phyloP scores from a whole-genome alignment of 2,113 vertebrate species.

The Ptilonorhynchus violaceus region DNA sequence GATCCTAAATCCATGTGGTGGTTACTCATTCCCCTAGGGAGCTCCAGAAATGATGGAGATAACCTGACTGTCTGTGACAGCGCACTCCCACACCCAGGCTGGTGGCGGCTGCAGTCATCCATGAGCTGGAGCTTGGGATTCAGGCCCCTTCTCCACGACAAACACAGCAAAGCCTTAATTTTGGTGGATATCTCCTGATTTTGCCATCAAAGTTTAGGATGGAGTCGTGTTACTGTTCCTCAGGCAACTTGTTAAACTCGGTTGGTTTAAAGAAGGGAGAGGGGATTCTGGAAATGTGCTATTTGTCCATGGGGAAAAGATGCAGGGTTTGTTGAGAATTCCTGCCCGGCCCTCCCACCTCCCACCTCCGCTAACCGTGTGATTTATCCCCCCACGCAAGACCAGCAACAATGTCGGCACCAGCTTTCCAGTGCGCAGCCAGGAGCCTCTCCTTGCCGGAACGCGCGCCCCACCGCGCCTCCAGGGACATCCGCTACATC shows the following conservation, averaged over 20 bases:
- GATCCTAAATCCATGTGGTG: not conserved
- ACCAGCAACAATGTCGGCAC: not conserved
- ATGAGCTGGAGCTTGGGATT: not conserved
- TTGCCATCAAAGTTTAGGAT: not conserved
- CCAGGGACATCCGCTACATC: slow-evolving; percentile 28
- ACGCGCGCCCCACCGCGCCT: not conserved
- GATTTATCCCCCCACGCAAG: not conserved
- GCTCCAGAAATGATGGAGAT: not conserved
- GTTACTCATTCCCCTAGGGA: not conserved
- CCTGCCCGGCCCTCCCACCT: not conserved
- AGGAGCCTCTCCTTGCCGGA: not conserved
- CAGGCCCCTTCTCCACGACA: not conserved
- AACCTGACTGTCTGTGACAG: slow-evolving; percentile 19
- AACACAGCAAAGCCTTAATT: not conserved
- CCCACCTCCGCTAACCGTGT: not conserved
- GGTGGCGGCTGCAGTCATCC: not conserved
- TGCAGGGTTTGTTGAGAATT: rapidly evolving
- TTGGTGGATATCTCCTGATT: not conserved
- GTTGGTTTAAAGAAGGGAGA: not conserved
- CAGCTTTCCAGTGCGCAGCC: not conserved
- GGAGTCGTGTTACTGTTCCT: not conserved
- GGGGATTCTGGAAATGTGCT: not conserved
- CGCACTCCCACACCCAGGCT: slow-evolving; percentile 30
- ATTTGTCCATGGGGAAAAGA: rapidly evolving
- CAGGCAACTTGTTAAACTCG: not conserved